A percentile compares a stretch with the other conserved stretches of the same genome.
phyloP scores from a whole-genome alignment of 2,113 vertebrate species.

The Misgurnus mizolepis region DNA sequence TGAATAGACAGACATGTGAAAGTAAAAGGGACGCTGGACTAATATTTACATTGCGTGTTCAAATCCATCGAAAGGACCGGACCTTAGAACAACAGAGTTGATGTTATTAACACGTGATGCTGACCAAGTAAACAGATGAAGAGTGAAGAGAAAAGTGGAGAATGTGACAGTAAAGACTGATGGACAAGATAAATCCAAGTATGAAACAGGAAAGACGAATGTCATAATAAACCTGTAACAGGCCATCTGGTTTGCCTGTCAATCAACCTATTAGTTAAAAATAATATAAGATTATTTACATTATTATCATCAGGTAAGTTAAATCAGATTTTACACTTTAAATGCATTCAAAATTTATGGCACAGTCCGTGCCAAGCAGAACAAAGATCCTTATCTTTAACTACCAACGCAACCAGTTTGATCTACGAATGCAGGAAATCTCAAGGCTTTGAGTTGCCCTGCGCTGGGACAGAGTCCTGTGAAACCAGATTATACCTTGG shows the following conservation, averaged over 20 bases:
- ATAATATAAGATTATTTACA: too few species aligned
- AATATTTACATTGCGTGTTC: constrained; percentile 77
- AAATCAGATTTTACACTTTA: too few species aligned
- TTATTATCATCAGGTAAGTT: too few species aligned
- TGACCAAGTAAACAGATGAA: neutral
- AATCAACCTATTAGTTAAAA: too few species aligned
- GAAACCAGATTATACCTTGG: constrained; percentile 81
- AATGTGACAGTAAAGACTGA: neutral
- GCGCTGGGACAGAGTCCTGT: neutral
- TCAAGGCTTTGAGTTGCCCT: neutral
- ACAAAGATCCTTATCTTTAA: too few species aligned
- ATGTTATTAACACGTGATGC: constrained; percentile 52
- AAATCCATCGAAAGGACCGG: constrained; percentile 75
- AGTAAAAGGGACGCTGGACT: constrained; percentile 61
- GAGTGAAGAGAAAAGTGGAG: neutral
- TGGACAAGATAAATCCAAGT: neutral
- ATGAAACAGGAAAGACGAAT: neutral
- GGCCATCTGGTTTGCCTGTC: too few species aligned
- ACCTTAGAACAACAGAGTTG: constrained; percentile 75
- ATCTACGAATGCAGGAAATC: neutral
- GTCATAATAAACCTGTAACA: too few species aligned
- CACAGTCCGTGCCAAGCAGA: too few species aligned
- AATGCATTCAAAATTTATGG: too few species aligned
- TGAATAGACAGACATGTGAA: constrained; percentile 7
- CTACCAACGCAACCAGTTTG: too few species aligned